These are phyloP conservation scores for Helleia helle DNA, from an alignment of 2,888 invertebrate species.

Conservation along the genomic window DNA sequence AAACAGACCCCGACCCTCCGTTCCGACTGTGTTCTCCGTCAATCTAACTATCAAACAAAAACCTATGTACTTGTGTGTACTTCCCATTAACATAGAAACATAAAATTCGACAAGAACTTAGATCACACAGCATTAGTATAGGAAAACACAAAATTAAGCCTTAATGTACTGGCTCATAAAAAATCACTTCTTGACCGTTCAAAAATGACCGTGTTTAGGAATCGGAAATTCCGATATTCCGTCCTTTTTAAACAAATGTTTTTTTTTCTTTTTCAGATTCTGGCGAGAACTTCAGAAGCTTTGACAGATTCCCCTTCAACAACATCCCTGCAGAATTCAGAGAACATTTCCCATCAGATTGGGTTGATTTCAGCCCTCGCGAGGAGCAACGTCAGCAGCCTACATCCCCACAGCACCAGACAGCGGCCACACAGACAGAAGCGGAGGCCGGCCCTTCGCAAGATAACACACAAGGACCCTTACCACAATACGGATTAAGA, in stretches of 20 bases:
- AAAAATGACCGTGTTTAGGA: no score
- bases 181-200: no score
- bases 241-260: not conserved
- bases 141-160: no score
- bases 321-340: constrained; percentile 67
- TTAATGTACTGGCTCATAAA: no score
- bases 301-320: constrained; percentile 70
- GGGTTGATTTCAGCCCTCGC: constrained; percentile 50
- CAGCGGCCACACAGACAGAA: constrained; percentile 59
- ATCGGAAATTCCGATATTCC: no score
- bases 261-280: constrained; percentile 47
- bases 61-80: no score
- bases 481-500: constrained; percentile 80
- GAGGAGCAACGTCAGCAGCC: constrained; percentile 40
- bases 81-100: no score
- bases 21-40: no score
- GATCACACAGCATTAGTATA: no score
- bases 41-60: no score
- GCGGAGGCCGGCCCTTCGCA: constrained; percentile 35
- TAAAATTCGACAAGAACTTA: no score
- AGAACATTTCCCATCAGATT: constrained; percentile 61
- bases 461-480: constrained; percentile 31
- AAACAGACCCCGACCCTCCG: no score
- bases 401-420: constrained; percentile 36
- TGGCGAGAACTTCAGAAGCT: constrained; percentile 60